A percentile compares a stretch with the other conserved stretches of the same genome.
Conservation (phyloP, 2,797 vertebrate species). For the Pipistrellus pipistrellus region DNA sequence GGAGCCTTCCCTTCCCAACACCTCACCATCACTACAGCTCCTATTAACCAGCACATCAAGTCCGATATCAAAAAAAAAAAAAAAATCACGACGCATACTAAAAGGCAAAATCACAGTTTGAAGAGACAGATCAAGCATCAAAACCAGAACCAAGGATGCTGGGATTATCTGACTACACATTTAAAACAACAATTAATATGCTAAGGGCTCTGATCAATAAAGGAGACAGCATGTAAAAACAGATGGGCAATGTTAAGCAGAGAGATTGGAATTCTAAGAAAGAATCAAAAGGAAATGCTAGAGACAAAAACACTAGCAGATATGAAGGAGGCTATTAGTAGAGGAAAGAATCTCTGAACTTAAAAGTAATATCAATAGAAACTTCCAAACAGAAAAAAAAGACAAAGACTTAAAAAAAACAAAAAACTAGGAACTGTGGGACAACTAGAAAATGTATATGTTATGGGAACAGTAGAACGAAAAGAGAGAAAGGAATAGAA, state of each 20-base stretch:
- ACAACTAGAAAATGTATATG: background rate
- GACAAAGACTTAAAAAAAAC: background rate
- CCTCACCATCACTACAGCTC: background rate
- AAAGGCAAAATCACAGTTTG: background rate
- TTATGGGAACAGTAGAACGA: background rate
- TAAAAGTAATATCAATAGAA: background rate
- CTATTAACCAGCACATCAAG: background rate
- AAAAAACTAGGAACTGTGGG: background rate
- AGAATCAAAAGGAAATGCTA: background rate
- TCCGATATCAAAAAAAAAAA: background rate
- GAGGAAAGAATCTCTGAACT: background rate
- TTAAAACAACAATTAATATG: conserved; percentile 16
- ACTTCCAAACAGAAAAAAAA: background rate
- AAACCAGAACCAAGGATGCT: background rate
- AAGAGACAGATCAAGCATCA: background rate
- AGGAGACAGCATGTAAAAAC: background rate
- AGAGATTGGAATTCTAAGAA: background rate
- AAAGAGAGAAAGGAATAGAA: background rate
- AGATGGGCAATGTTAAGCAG: background rate
- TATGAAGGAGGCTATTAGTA: background rate
- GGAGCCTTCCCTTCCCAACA: no score
- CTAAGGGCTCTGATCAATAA: background rate
- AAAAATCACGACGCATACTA: background rate
- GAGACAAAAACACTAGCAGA: background rate
- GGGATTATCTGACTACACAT: background rate